Evolutionary conservation across 2,113 vertebrate species (phyloP).

Genomic region (Otus sunia): DNA sequence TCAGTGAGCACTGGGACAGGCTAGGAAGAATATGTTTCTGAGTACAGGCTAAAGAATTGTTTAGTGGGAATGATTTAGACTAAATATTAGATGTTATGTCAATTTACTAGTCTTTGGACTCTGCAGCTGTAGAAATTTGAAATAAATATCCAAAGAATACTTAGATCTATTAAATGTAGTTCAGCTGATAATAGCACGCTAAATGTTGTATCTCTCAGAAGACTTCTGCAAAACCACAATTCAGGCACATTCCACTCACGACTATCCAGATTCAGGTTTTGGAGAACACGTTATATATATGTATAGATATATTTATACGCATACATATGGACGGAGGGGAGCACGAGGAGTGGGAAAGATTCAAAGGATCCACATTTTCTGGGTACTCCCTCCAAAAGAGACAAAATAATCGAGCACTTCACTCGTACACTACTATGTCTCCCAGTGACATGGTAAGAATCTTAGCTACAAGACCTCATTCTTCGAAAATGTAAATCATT

Average conservation of each 20-base stretch:
- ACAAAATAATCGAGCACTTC: not conserved
- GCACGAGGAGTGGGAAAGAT: accelerated
- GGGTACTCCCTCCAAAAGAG: not conserved
- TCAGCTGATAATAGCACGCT: not conserved
- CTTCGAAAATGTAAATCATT: not conserved
- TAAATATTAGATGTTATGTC: not conserved
- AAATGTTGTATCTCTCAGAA: not conserved
- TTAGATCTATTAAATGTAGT: not conserved
- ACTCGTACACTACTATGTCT: not conserved
- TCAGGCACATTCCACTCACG: accelerated
- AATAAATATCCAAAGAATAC: not conserved
- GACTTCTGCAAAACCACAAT: not conserved
- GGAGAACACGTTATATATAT: not conserved
- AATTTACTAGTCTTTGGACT: not conserved
- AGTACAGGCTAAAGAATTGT: not conserved
- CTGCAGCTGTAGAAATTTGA: not conserved
- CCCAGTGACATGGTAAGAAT: not conserved
- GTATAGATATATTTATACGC: not conserved
- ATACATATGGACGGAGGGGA: not conserved
- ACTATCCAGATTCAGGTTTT: not conserved
- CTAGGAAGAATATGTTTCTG: not conserved
- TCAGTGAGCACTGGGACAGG: not conserved
- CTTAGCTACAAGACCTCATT: not conserved
- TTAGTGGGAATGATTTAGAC: not conserved
- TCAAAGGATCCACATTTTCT: not conserved